Evolutionary conservation across 2,888 invertebrate genomes (phyloP).

Genomic region (Copidosoma aretas): DNA sequence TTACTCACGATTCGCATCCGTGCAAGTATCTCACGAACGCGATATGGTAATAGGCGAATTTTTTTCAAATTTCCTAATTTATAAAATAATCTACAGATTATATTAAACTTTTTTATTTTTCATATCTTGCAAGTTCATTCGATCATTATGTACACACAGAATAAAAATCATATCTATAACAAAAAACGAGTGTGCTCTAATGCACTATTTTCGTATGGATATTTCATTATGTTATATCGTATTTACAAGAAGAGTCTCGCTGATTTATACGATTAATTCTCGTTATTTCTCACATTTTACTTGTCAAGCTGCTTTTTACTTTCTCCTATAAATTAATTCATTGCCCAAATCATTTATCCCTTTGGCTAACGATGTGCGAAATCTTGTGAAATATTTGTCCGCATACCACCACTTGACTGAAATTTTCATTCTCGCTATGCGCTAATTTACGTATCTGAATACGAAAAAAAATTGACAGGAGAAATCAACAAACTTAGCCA

Average conservation of each 20-base stretch:
- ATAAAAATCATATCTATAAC: conserved; percentile 30
- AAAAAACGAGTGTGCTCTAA: conserved; percentile 10
- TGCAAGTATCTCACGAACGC: conserved; percentile 35
- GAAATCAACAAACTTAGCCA: not conserved
- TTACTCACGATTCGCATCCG: conserved; percentile 10
- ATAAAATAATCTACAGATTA: conserved; percentile 42
- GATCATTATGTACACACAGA: conserved; percentile 34
- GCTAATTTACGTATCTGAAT: not conserved
- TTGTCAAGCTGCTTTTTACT: conserved; percentile 7
- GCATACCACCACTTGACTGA: not conserved
- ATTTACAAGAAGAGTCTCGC: conserved; percentile 29
- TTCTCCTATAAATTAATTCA: not conserved
- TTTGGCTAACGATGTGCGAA: not conserved
- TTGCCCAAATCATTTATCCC: conserved; percentile 4
- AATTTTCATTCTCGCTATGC: not conserved
- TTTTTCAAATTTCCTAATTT: conserved; percentile 39
- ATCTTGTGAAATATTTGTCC: too few relatives aligned
- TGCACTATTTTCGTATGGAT: conserved; percentile 17
- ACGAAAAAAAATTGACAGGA: not conserved
- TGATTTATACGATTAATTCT: not conserved
- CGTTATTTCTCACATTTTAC: conserved; percentile 8
- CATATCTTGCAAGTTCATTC: conserved; percentile 22
- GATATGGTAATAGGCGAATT: conserved; percentile 8
- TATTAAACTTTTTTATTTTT: conserved; percentile 22
- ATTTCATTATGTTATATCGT: conserved; percentile 23